Conservation (phyloP, 37 sponge, comb jelly and placozoan genomes). For the Beroe forskalii region DNA sequence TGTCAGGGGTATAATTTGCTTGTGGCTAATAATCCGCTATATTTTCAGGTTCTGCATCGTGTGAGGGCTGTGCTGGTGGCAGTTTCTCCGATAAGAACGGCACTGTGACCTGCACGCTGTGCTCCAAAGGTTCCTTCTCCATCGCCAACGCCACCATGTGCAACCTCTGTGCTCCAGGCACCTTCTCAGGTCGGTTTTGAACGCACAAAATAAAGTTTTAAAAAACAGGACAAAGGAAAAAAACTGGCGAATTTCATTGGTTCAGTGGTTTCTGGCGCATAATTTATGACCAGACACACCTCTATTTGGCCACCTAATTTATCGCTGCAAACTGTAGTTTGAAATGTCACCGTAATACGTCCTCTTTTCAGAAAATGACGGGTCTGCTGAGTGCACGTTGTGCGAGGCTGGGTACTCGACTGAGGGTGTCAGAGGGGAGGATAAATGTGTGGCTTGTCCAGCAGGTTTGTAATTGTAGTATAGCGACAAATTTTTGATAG, state of each 20-base stretch:
- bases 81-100: not conserved
- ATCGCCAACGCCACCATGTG: not conserved
- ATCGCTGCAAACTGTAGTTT: no score
- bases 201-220: no score
- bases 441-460: not conserved
- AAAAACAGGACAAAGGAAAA: no score
- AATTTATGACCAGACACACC: no score
- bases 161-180: not conserved
- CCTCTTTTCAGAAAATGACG: not conserved
- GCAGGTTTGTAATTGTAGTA: not conserved
- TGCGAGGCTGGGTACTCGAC: constrained; percentile 23
- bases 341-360: no score
- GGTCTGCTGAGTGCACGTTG: not conserved
- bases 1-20: no score
- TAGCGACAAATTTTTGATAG: no score
- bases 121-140: not conserved
- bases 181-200: no score
- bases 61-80: not conserved
- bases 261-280: no score
- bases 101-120: not conserved
- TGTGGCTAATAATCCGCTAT: no score
- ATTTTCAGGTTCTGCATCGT: not conserved
- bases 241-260: no score
- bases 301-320: no score
- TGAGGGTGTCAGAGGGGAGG: not conserved